Percentiles rank a stretch among this genome's conserved stretches.
These are phyloP conservation scores for Leuctra nigra DNA, from an alignment of 2,888 invertebrate species.

Conservation along the genomic window DNA sequence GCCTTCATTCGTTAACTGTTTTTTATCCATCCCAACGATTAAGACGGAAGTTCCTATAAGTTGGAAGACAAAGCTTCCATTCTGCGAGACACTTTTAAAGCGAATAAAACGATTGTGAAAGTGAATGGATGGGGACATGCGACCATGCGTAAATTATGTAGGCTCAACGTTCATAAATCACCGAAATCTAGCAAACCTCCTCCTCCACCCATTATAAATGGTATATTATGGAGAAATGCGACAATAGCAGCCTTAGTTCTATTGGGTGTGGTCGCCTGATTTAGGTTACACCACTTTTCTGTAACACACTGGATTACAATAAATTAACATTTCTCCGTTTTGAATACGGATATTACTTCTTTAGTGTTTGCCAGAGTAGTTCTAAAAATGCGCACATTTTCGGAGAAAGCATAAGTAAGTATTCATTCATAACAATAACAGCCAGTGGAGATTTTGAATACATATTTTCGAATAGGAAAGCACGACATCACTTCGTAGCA, in stretches of 20 bases:
- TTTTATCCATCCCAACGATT: neutral
- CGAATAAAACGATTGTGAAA: neutral
- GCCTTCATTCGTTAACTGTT: constrained; percentile 1
- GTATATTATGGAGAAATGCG: constrained; percentile 3
- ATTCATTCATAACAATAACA: too few species aligned
- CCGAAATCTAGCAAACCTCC: constrained; percentile 9
- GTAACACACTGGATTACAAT: too few species aligned
- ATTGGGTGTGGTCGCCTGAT: too few species aligned
- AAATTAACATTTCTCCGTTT: too few species aligned
- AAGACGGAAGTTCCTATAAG: neutral
- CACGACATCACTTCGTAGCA: too few species aligned
- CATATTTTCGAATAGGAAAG: too few species aligned
- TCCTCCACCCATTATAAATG: constrained; percentile 8
- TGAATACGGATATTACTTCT: too few species aligned
- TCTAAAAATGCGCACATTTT: too few species aligned
- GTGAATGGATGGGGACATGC: neutral
- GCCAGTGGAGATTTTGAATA: too few species aligned
- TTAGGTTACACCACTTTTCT: too few species aligned
- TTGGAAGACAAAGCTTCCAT: neutral
- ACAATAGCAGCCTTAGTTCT: constrained; percentile 3
- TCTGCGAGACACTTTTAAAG: neutral
- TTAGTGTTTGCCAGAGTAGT: too few species aligned
- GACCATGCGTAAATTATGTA: constrained; percentile 9
- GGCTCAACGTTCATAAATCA: constrained; percentile 6
- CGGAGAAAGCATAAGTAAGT: too few species aligned